Evolutionary conservation across 1,140 invertebrate genomes (phyloP).

Genomic region (Dryas iulia): DNA sequence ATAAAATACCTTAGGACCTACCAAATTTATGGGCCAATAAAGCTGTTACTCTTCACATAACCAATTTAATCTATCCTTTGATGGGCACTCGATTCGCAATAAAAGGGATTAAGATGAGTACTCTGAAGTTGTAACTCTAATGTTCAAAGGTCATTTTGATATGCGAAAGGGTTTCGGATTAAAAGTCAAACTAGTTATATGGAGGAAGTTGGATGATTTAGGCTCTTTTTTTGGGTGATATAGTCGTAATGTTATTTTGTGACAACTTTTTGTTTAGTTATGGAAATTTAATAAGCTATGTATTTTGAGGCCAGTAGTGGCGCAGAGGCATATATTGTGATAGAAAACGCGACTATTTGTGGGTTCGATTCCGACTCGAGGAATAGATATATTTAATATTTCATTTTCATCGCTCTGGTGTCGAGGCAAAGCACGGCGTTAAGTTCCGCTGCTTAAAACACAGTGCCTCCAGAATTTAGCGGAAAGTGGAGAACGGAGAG

Average conservation of each 20-base stretch:
- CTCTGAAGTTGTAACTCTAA: conserved; percentile 22
- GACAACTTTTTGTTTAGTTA: too few relatives aligned
- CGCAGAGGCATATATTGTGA: too few relatives aligned
- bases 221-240: neutral
- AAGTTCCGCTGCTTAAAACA: too few relatives aligned
- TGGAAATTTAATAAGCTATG: too few relatives aligned
- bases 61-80: conserved; percentile 55
- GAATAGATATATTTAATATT: neutral
- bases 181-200: neutral
- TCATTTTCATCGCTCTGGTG: too few relatives aligned
- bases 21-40: conserved; percentile 57
- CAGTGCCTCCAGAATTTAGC: too few relatives aligned
- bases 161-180: neutral
- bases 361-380: too few relatives aligned
- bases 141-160: conserved; percentile 6
- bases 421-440: too few relatives aligned
- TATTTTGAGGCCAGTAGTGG: too few relatives aligned
- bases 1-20: conserved; percentile 52
- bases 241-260: neutral
- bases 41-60: conserved; percentile 59
- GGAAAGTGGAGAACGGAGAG: too few relatives aligned
- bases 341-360: too few relatives aligned
- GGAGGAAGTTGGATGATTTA: neutral
- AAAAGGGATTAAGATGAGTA: conserved; percentile 54
- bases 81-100: conserved; percentile 50